Base-by-base conservation (phyloP, 1,140 invertebrate species). In the Drosophila kurseongensis region DNA sequence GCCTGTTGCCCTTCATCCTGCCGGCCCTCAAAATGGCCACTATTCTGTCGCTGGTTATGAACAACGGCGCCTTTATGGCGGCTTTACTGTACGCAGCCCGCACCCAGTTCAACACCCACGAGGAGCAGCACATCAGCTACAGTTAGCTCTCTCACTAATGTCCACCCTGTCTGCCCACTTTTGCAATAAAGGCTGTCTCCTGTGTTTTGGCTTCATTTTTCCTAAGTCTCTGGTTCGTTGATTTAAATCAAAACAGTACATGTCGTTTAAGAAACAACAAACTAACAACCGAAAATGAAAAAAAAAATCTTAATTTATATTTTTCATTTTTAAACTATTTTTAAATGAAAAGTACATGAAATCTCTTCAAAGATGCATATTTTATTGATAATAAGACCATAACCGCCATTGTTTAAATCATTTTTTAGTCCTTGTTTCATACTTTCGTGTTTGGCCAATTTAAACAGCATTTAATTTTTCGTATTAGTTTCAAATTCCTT, bases 11-110 rank as follows among this genome's bases (percentile, higher is more conserved):
- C 3, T 92, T 92, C 32, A 50, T 92, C 1, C 47, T 92, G 59
- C 91, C 91, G 8, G 90, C 90, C 0, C 71, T 92, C 0, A 92
- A 92, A 51, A 91, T 92, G 90, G 91, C 91, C 51, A 92, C 91
- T n/a, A 88, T 92, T 4, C 54, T 91, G 56, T 82, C 91, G 9
- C 78, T 91, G 27, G 61, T 92, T 8, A 76, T 92, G 80, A 92
- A 92, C 56, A 92, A 92, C 58, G 91, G 90, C 18, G 91, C 91
- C 29, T 89, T 92, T 23, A 67, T 92, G 62, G 90, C 91, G 1
- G 91, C 91, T 27, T 40, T 92, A 14, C 67, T 92, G 47, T 92
- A 92, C 29, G 91, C 91, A 0, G 74, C 61, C 18, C 77, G 73
- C 29, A 89, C 54, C 45, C 90, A 55, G 67, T 82, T 75, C 36